These are phyloP conservation scores for Sipha maydis DNA, from an alignment of 2,888 invertebrate species.

Conservation along the genomic window DNA sequence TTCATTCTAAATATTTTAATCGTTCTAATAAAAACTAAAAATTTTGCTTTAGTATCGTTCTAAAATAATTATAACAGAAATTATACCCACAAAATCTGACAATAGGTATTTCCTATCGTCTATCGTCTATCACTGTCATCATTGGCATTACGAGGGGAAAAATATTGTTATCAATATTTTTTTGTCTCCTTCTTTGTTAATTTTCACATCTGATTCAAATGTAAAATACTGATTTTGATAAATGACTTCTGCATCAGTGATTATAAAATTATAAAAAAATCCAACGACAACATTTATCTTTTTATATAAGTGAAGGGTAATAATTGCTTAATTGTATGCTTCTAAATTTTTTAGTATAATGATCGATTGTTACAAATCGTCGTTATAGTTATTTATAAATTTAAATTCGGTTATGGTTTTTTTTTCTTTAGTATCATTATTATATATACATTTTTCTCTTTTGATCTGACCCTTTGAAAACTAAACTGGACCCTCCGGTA, in stretches of 20 bases:
- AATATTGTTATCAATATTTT: slow-evolving; percentile 25
- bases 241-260: slow-evolving; percentile 56
- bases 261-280: slow-evolving; percentile 14
- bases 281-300: slow-evolving; percentile 30
- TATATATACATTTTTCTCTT: slow-evolving; percentile 53
- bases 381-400: slow-evolving; percentile 57
- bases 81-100: slow-evolving; percentile 14
- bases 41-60: background rate
- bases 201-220: slow-evolving; percentile 50
- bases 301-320: slow-evolving; percentile 29
- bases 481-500: slow-evolving; percentile 52
- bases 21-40: background rate
- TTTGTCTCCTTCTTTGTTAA: slow-evolving; percentile 51
- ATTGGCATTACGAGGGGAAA: background rate
- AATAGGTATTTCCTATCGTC: slow-evolving; percentile 25
- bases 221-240: slow-evolving; percentile 59
- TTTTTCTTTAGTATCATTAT: slow-evolving; percentile 24
- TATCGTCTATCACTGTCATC: slow-evolving; percentile 58
- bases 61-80: background rate
- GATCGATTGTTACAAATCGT: slow-evolving; percentile 52
- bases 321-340: slow-evolving; percentile 50
- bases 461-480: slow-evolving; percentile 54
- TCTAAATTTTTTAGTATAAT: slow-evolving; percentile 12
- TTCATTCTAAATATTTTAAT: background rate
- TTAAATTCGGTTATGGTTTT: slow-evolving; percentile 36